Conservation (phyloP, 2,888 invertebrate species). For the Plebejus argus region DNA sequence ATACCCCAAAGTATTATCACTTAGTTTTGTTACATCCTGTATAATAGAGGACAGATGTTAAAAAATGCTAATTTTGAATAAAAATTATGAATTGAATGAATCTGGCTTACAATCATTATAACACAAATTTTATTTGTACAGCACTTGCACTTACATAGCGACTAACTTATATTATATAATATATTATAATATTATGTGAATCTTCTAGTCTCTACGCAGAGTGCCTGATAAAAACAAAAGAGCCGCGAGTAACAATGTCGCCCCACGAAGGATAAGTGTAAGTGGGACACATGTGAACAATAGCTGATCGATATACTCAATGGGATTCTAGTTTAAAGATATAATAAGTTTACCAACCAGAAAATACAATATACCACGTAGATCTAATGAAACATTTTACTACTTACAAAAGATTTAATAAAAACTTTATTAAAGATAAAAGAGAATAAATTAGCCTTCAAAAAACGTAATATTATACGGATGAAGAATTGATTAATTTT, state of each 20-base stretch:
- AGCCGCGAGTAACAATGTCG: background rate
- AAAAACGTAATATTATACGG: background rate
- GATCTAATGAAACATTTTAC: background rate
- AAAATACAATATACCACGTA: background rate
- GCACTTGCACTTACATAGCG: background rate
- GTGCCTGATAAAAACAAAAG: background rate
- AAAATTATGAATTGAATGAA: too few relatives aligned
- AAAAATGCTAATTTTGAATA: too few relatives aligned
- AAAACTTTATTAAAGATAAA: background rate
- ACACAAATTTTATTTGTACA: background rate
- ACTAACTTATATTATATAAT: background rate
- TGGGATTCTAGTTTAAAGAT: background rate
- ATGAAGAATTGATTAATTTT: background rate
- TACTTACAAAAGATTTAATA: background rate
- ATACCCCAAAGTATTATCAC: too few relatives aligned
- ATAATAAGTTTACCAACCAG: background rate
- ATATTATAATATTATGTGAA: too few relatives aligned
- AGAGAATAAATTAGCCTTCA: background rate
- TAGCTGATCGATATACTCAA: background rate
- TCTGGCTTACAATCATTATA: too few relatives aligned
- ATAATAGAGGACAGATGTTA: too few relatives aligned
- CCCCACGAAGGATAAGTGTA: background rate
- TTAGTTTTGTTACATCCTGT: too few relatives aligned
- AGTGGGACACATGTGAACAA: background rate
- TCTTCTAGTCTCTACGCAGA: background rate